Evolutionary conservation across 1,140 invertebrate species (phyloP).

Genomic region (Philotrypesis tridentata): DNA sequence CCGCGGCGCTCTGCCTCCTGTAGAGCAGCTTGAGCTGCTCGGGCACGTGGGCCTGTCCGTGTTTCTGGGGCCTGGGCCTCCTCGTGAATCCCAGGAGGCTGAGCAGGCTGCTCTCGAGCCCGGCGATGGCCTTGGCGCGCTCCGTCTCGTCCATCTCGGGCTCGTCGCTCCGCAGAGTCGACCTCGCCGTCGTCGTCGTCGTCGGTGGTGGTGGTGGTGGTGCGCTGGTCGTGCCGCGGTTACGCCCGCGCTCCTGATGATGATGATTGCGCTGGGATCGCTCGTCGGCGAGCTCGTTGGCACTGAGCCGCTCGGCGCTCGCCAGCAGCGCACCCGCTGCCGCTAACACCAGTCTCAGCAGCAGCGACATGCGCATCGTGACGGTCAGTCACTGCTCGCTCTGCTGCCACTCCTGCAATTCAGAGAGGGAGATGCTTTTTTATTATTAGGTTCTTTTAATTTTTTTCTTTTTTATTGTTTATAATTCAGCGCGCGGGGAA

Average conservation of each 20-base stretch:
- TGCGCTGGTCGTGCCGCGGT: background rate
- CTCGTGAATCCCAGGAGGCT: conserved; percentile 83
- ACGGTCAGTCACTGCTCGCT: conserved; percentile 67
- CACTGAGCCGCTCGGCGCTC: conserved; percentile 51
- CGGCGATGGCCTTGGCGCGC: conserved; percentile 64
- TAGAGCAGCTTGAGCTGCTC: conserved; percentile 87
- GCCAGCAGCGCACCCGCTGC: conserved; percentile 68
- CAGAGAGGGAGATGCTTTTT: background rate
- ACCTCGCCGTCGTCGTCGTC: background rate
- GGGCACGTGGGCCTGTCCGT: conserved; percentile 77
- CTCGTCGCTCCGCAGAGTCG: background rate
- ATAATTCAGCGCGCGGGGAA: no score
- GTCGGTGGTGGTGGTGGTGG: background rate
- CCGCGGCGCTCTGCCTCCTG: conserved; percentile 77
- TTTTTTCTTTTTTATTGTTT: no score
- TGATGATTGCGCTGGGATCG: conserved; percentile 20
- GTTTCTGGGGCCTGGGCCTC: conserved; percentile 71
- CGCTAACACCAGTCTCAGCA: conserved; percentile 71
- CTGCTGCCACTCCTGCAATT: conserved; percentile 67
- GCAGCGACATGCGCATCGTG: conserved; percentile 73
- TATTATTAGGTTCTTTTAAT: no score
- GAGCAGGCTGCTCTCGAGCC: conserved; percentile 81
- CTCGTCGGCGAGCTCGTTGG: conserved; percentile 55
- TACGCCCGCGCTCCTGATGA: background rate
- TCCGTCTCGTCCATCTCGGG: conserved; percentile 48